These are phyloP conservation scores for Bubalus kerabau DNA, from an alignment of 2,113 vertebrate species.

Conservation along the genomic window DNA sequence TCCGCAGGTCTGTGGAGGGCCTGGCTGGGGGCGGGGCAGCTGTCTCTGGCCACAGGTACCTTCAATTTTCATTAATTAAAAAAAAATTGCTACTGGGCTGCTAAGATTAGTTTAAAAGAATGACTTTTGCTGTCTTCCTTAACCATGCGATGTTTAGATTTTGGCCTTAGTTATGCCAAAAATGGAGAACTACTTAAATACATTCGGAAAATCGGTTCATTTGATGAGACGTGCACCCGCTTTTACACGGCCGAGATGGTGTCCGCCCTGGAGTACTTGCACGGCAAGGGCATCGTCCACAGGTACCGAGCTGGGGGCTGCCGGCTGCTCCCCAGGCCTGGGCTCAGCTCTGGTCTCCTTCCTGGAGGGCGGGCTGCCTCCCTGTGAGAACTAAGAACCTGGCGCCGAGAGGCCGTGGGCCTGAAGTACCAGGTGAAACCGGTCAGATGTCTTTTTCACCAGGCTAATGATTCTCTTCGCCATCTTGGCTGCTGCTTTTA, in stretches of 20 bases:
- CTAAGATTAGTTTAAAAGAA: slow-evolving; percentile 9
- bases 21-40: not conserved
- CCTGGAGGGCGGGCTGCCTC: not conserved
- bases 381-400: not conserved
- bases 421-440: not conserved
- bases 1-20: not conserved
- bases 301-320: slow-evolving; percentile 81
- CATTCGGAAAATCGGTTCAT: slow-evolving; percentile 99
- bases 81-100: not conserved
- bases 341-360: not conserved
- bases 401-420: not conserved
- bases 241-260: slow-evolving; percentile 99
- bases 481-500: not conserved
- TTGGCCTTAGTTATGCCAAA: slow-evolving; percentile 99
- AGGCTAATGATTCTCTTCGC: not conserved
- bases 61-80: not conserved
- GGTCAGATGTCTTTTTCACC: not conserved
- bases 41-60: not conserved
- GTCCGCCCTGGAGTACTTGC: slow-evolving; percentile 95
- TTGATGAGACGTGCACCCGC: slow-evolving; percentile 98
- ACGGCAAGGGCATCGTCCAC: slow-evolving; percentile 98
- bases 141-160: slow-evolving; percentile 85
- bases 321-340: not conserved
- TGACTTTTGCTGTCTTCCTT: slow-evolving; percentile 72
- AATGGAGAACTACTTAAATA: slow-evolving; percentile 98